Evolutionary conservation across 2,888 invertebrate genomes (phyloP), one percentile per base, ranked within the genome.

Genomic region (Microplitis deprimator): DNA sequence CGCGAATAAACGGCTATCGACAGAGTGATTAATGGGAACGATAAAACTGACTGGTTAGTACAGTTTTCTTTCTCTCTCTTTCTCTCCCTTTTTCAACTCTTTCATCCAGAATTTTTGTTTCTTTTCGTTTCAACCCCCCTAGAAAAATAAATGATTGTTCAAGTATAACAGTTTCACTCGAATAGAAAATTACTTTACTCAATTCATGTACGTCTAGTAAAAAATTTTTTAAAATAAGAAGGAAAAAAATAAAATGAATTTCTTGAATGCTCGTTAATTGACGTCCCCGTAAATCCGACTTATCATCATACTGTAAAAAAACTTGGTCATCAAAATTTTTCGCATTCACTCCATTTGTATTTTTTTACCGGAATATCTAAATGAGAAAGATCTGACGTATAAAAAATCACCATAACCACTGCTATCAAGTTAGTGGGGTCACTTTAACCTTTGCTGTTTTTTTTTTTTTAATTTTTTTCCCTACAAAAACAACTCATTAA

Each of bases 11-110:
- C 75, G 79, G 67, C 79, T 67, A 73, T 75, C 72, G 76, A 77
- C 77, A 75, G 68, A 69, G 75, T 77, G 77, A 79, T 79, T 79
- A 75, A 79, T 75, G 79, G 73, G 75, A 75, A 68, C 68, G 79
- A 79, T 79, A 77, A 79, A 79, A 75, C 72, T 73, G 74, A 75
- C 77, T 77, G 71, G 60, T 73, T 76, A 77, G 70, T 50, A 68
- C 62, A 50, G 67, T n/a, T 69, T 62, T 77, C 73, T 69, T 64
- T 69, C 38, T 73, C 41, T 60, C 40, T 68, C 59, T 68, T 38
- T 39, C 61, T 64, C 77, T 16, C 64, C 69, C 77, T 73, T 59
- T n/a, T 50, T 67, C 59, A 17, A 17, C 41, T 20, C 67, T 68
- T 77, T 73, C 73, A 73, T 77, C 77, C 73, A 39, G 16, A 17